Base-by-base conservation (phyloP, 2,888 invertebrate species). In the Apomyelois bistriatella region DNA sequence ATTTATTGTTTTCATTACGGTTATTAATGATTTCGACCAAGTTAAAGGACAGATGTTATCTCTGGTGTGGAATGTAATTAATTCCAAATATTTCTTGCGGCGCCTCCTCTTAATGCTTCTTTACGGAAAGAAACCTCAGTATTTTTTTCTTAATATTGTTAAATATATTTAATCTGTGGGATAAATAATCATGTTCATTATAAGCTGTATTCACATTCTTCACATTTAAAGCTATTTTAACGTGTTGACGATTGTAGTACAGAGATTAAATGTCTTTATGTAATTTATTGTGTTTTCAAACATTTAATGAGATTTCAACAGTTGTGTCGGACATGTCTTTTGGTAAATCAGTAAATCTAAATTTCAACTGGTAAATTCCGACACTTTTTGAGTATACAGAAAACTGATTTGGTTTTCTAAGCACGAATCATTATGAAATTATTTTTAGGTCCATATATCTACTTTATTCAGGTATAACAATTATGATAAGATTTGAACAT, bases 41-140 rank as follows among this genome's bases (percentile, higher is more conserved):
- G 40, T 15, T 50, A 50, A 40, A 50, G 30, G 49, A 50, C 30
- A 41, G 49, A 50, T 50, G 16, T 38, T 50, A 50, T 50, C 49
- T 16, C 12, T 13, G n/a, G 16, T 30, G 12, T n/a, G 40, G 49
- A 41, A 50, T 50, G 30, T 28, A 48, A 10, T 50, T 9, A 50
- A 50, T 50, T 49, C 3, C 28, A 38, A 28, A 40, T 22, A 49
- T 48, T 22, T 50, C 41, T 50, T 50, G 10, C 40, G 41, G 49
- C 49, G 49, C 49, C 49, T 50, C n/a, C 15, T n/a, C 40, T 12
- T n/a, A n/a, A 13, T 8, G 8, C 12, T 10, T 1, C 13, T 6
- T 28, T 28, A 10, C 1, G 35, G 28, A 49, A 38, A 40, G 49
- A 30, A n/a, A 49, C 7, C 5, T 6, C 17, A 15, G 6, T 40